Conservation (phyloP, 2,888 invertebrate species). For the Agapostemon virescens region DNA sequence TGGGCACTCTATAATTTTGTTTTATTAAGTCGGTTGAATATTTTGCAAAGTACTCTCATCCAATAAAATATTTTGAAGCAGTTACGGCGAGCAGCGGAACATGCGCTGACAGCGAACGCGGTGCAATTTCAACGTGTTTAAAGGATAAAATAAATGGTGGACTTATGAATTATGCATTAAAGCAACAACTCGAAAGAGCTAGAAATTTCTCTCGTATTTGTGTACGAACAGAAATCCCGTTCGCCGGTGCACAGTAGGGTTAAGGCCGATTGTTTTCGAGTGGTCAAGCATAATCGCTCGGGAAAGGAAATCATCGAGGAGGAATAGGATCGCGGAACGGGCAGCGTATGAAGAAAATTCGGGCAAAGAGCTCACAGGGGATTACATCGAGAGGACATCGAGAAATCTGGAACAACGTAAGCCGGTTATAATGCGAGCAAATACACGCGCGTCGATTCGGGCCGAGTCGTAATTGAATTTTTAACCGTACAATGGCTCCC, state of each 20-base stretch:
- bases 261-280: not conserved
- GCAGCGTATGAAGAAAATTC: conserved; percentile 12
- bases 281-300: not conserved
- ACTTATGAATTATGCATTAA: not conserved
- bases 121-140: no score
- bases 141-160: not conserved
- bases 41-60: no score
- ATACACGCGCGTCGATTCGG: conserved; percentile 20
- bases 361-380: not conserved
- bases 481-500: conserved; percentile 21
- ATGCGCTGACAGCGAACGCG: no score
- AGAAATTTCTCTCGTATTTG: not conserved
- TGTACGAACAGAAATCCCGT: not conserved
- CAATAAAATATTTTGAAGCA: no score
- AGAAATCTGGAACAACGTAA: conserved; percentile 26
- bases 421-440: conserved; percentile 23
- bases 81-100: no score
- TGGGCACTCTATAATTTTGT: no score
- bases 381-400: conserved; percentile 12
- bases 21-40: no score
- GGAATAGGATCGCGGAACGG: not conserved
- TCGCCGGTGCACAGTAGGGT: not conserved
- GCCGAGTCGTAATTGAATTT: conserved; percentile 25
- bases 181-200: not conserved
- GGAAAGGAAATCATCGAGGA: not conserved